Conservation (phyloP, 2,113 vertebrate species). For the Corvus moneduloides region DNA sequence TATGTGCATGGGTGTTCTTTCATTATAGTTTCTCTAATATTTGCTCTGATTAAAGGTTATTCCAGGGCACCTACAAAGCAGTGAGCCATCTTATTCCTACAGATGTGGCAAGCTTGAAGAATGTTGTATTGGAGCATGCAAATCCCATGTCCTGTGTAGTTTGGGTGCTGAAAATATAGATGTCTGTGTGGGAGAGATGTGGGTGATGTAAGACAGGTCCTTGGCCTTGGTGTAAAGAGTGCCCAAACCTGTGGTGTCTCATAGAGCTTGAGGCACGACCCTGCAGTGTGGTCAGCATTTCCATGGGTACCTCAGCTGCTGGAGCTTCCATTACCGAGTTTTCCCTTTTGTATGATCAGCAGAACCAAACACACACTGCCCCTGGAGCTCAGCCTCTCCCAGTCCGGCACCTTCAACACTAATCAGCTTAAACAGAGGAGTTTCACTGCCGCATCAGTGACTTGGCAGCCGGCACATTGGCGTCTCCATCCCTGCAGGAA, state of each 20-base stretch:
- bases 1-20: neutral
- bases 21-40: neutral
- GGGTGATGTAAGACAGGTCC: neutral
- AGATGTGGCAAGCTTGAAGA: neutral
- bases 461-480: neutral
- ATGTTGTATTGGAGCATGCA: neutral
- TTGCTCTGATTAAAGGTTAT: neutral
- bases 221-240: neutral
- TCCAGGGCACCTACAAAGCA: neutral
- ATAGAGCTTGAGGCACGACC: neutral
- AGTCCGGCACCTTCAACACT: neutral
- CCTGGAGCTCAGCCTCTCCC: neutral
- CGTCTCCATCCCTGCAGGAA: neutral
- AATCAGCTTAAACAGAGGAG: neutral
- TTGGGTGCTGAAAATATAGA: neutral
- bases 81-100: neutral
- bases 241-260: neutral
- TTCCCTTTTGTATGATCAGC: neutral
- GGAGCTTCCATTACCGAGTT: neutral
- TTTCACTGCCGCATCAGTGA: neutral
- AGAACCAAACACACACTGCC: neutral
- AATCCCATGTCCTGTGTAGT: rapidly evolving
- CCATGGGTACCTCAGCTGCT: neutral
- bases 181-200: neutral
- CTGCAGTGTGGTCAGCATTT: neutral